A percentile compares a stretch with the other conserved stretches of the same genome.
Evolutionary conservation across 2,797 vertebrate genomes (phyloP).

Genomic region (Trichosurus vulpecula): DNA sequence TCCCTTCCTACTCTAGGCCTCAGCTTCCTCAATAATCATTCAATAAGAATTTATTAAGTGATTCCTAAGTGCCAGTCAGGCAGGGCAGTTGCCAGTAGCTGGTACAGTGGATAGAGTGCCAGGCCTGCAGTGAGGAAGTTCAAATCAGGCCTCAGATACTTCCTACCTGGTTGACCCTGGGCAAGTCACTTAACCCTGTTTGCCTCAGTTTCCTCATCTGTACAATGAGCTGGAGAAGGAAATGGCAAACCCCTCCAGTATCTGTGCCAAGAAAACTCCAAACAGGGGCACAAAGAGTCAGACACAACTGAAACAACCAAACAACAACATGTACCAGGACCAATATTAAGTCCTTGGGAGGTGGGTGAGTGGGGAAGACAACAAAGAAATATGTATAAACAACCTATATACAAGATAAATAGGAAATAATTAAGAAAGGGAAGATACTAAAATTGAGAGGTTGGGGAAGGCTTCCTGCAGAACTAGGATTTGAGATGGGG

Average conservation of each 20-base stretch:
- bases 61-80: neutral
- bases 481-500: neutral
- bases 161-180: neutral
- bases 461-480: neutral
- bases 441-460: neutral
- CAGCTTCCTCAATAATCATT: too few species aligned
- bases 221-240: neutral
- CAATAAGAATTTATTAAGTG: neutral
- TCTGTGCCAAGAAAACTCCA: neutral
- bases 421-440: neutral
- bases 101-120: too few species aligned
- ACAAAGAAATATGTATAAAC: neutral
- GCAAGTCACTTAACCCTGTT: neutral
- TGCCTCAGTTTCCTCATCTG: neutral
- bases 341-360: neutral
- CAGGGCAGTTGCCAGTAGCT: neutral
- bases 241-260: neutral
- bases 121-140: neutral
- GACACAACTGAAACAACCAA: neutral
- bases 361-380: neutral
- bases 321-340: neutral
- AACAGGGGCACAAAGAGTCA: neutral
- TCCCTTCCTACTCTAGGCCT: neutral
- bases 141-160: neutral
- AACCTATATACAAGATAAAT: neutral